Conservation (phyloP, 2,888 invertebrate species). For the Epirrhoe tristata region DNA sequence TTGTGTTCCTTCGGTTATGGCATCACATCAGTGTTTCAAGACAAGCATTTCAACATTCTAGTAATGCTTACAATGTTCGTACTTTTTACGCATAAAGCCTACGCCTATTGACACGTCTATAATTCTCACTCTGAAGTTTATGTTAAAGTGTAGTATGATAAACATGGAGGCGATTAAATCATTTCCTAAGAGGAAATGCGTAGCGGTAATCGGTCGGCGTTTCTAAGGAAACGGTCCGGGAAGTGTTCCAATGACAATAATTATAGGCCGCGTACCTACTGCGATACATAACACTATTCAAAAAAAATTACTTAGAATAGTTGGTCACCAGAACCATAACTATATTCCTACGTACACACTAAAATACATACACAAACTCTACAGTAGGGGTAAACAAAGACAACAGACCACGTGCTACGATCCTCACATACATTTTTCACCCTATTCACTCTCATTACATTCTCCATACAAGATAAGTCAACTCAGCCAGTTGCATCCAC, state of each 20-base stretch:
- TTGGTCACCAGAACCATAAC: too few relatives aligned
- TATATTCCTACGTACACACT: too few relatives aligned
- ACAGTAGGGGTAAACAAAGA: too few relatives aligned
- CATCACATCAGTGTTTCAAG: too few relatives aligned
- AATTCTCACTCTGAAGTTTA: slow-evolving; percentile 9
- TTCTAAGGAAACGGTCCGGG: slow-evolving; percentile 13
- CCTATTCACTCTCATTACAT: too few relatives aligned
- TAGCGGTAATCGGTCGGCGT: slow-evolving; percentile 16
- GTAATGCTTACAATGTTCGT: background rate
- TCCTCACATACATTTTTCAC: too few relatives aligned
- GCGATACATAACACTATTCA: background rate
- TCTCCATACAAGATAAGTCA: too few relatives aligned
- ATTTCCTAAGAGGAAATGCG: slow-evolving; percentile 30
- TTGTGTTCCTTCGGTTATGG: background rate
- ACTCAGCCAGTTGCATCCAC: too few relatives aligned
- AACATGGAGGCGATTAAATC: slow-evolving; percentile 20
- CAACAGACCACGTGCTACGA: too few relatives aligned
- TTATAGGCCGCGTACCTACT: background rate
- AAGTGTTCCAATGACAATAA: slow-evolving; percentile 12
- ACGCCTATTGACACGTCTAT: background rate
- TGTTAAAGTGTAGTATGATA: slow-evolving; percentile 5
- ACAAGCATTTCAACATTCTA: too few relatives aligned
- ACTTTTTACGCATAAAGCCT: background rate
- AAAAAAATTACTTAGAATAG: too few relatives aligned
- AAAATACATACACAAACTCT: too few relatives aligned